These are phyloP conservation scores for Pollicipes pollicipes DNA, from an alignment of 1,140 invertebrate genomes.

Conservation along the genomic window DNA sequence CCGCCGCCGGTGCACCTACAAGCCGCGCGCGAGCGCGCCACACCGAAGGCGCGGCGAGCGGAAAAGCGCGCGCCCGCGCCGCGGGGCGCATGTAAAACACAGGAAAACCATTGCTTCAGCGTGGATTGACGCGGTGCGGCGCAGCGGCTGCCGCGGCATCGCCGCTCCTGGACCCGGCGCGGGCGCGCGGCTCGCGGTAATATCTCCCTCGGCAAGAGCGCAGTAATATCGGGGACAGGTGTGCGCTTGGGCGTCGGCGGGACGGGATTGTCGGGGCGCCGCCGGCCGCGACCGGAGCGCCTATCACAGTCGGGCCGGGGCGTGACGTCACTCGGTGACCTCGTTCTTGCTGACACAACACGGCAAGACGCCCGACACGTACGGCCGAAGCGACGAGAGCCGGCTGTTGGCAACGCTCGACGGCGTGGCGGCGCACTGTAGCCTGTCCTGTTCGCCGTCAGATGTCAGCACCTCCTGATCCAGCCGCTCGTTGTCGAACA, in stretches of 20 bases:
- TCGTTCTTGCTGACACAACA: neutral
- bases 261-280: neutral
- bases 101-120: neutral
- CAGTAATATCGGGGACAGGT: neutral
- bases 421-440: neutral
- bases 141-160: neutral
- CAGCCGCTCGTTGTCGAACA: neutral
- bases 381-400: neutral
- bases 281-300: no score
- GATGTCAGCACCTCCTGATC: neutral
- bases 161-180: neutral
- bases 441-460: neutral
- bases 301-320: no score
- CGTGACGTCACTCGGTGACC: neutral
- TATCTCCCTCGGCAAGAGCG: neutral
- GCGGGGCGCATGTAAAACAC: neutral
- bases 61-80: no score
- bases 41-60: neutral
- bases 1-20: neutral
- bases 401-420: neutral
- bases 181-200: neutral
- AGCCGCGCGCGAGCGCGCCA: no score
- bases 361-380: neutral
- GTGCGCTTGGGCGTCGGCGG: no score
- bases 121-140: neutral